These are phyloP conservation scores for Siderastrea siderea DNA, from an alignment of 92 coral and sea anemone species.

Conservation along the genomic window DNA sequence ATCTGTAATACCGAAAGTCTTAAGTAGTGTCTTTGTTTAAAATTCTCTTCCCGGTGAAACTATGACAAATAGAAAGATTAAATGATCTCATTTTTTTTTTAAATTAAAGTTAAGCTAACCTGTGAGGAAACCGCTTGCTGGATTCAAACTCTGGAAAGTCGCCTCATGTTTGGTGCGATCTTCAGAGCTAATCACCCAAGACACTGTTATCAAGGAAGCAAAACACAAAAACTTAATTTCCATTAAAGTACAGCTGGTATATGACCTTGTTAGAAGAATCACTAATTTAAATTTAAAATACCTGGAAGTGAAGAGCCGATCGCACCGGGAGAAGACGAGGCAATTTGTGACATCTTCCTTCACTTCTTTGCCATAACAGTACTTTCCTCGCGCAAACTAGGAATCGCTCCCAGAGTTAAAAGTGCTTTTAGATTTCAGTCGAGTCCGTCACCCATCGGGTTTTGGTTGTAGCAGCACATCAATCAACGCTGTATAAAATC, in stretches of 20 bases:
- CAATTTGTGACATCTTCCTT: slow-evolving; percentile 35
- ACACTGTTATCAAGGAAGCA: slow-evolving; percentile 20
- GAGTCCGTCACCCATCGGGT: neutral
- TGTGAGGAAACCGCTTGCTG: slow-evolving; percentile 85
- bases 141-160: slow-evolving; percentile 93
- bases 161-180: slow-evolving; percentile 96
- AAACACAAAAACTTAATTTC: neutral
- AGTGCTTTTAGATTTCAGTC: neutral
- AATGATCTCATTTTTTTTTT: no score
- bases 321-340: slow-evolving; percentile 31
- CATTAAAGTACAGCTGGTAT: neutral
- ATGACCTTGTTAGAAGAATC: neutral
- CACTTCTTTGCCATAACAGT: slow-evolving; percentile 36
- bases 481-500: neutral
- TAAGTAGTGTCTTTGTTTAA: no score
- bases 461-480: neutral
- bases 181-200: slow-evolving; percentile 96
- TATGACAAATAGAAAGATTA: neutral
- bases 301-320: slow-evolving; percentile 35
- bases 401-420: neutral
- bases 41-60: no score
- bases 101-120: slow-evolving; percentile 52
- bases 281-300: neutral
- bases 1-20: no score
- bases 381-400: neutral